phyloP scores from a whole-genome alignment of 2,888 invertebrate genomes.

The Cremastinae sp. region DNA sequence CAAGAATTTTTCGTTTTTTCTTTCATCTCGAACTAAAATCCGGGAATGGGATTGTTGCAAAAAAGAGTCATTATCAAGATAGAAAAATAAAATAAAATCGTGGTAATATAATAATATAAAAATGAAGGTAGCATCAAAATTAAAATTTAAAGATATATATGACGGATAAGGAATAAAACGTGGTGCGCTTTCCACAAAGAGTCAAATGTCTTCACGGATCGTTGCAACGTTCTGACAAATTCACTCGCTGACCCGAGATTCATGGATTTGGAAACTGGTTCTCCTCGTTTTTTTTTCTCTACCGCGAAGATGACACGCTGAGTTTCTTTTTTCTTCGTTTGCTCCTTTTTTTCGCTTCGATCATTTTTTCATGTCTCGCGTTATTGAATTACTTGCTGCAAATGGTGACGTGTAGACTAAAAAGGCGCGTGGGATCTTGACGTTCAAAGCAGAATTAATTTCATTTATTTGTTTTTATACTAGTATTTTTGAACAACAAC shows the following conservation, averaged over 20 bases:
- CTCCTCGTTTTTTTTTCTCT: conserved; percentile 5
- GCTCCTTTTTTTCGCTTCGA: conserved; percentile 21
- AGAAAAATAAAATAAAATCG: conserved; percentile 10
- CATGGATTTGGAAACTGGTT: conserved; percentile 49
- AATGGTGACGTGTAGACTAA: conserved; percentile 41
- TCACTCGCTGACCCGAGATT: conserved; percentile 34
- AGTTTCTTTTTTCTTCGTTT: conserved; percentile 4
- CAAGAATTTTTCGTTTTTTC: conserved; percentile 1
- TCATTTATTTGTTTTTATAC: too few relatives aligned
- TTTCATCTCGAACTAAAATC: conserved; percentile 28
- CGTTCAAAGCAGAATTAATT: too few relatives aligned
- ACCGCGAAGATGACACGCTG: conserved; percentile 32
- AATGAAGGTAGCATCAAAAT: too few relatives aligned
- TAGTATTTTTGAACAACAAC: too few relatives aligned
- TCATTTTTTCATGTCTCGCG: conserved; percentile 9
- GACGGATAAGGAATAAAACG: conserved; percentile 37
- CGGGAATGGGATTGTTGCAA: conserved; percentile 47
- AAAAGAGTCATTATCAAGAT: conserved; percentile 19
- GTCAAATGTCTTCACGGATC: conserved; percentile 38
- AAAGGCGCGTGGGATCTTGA: conserved; percentile 56
- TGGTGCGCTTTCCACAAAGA: conserved; percentile 23
- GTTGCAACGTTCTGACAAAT: conserved; percentile 38
- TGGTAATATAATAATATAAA: background rate
- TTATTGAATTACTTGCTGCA: conserved; percentile 41
- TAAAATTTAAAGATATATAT: conserved; percentile 10